These are phyloP conservation scores for Rhabdornis inornatus DNA, from an alignment of 2,113 vertebrate genomes.

Conservation along the genomic window DNA sequence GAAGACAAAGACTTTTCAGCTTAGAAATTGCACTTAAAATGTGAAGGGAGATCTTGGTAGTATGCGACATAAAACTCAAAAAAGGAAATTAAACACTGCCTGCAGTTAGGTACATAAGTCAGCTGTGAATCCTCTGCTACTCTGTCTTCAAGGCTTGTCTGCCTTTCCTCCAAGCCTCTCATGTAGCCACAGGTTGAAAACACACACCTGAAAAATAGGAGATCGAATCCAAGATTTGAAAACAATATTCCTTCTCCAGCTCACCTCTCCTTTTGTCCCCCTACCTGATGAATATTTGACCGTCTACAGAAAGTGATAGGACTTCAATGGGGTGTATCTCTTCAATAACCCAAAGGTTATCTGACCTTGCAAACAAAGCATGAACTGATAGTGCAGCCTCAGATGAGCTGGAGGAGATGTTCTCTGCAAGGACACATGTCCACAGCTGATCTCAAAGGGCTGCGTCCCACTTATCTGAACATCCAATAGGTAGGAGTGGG, in stretches of 20 bases:
- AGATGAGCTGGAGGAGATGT: background rate
- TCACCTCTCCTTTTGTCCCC: background rate
- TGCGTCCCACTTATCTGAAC: background rate
- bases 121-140: background rate
- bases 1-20: background rate
- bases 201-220: background rate
- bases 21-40: background rate
- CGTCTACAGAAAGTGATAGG: background rate
- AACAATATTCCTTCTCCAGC: background rate
- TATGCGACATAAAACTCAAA: background rate
- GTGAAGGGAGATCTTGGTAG: background rate
- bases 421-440: accelerated
- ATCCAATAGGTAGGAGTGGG: background rate
- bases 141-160: background rate
- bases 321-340: background rate
- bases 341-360: background rate
- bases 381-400: background rate
- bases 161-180: background rate
- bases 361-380: background rate
- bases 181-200: background rate
- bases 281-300: background rate
- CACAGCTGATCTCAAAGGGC: background rate
- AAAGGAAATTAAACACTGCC: background rate
- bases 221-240: background rate
- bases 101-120: background rate